phyloP scores from a whole-genome alignment of 2,113 vertebrate genomes.

The Acrocephalus arundinaceus region DNA sequence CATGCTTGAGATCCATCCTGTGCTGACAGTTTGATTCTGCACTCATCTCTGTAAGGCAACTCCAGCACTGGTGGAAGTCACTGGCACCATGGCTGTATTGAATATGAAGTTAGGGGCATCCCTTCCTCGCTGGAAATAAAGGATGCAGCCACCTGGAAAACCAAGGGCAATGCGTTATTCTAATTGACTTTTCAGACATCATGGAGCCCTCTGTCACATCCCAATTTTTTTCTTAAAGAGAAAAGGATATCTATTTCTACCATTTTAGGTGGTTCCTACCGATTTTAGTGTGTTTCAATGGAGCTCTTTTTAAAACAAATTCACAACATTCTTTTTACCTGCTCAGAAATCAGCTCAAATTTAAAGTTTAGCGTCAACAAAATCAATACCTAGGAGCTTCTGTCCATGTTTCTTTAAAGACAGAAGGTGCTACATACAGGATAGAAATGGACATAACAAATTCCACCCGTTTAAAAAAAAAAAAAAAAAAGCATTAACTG shows the following conservation, averaged over 20 bases:
- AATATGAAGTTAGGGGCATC: background rate
- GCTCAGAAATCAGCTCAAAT: background rate
- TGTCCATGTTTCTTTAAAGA: background rate
- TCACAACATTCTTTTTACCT: background rate
- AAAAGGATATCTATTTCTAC: background rate
- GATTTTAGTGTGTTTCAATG: background rate
- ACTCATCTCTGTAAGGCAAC: background rate
- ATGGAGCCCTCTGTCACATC: background rate
- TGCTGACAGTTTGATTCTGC: background rate
- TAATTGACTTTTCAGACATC: background rate
- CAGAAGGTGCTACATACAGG: background rate
- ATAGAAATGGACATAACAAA: background rate
- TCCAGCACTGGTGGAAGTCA: background rate
- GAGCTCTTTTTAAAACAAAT: background rate
- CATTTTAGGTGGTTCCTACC: background rate
- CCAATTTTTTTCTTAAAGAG: background rate
- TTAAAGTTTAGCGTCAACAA: background rate
- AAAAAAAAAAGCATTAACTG: background rate
- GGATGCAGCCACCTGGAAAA: background rate
- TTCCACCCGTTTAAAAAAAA: background rate
- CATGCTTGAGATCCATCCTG: background rate
- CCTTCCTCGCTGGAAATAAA: background rate
- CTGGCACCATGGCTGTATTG: accelerated
- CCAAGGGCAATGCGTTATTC: background rate
- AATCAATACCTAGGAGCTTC: background rate